These are phyloP conservation scores for Antechinus stuartii DNA, from an alignment of 2,113 vertebrate genomes.

Conservation along the genomic window DNA sequence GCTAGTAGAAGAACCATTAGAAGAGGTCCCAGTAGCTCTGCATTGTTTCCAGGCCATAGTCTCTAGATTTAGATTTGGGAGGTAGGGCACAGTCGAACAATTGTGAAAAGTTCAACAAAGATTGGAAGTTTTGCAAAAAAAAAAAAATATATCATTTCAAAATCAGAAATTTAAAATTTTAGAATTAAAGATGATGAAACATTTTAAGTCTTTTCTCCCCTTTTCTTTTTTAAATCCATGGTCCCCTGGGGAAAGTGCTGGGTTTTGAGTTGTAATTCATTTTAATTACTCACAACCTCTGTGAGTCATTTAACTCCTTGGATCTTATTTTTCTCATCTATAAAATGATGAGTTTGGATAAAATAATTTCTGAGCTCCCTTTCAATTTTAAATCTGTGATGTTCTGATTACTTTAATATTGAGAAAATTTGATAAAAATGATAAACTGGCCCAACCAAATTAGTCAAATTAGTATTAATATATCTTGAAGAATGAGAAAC, in stretches of 20 bases:
- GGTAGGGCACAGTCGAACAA: conserved; percentile 16
- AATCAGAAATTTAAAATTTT: conserved; percentile 28
- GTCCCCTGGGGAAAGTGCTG: neutral
- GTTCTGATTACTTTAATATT: neutral
- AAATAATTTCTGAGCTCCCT: neutral
- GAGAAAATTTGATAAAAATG: neutral
- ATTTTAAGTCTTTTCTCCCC: neutral
- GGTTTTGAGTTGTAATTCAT: neutral
- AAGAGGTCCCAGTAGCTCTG: conserved; percentile 69
- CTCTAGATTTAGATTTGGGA: conserved; percentile 55
- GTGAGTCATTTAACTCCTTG: neutral
- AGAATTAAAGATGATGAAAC: conserved; percentile 1
- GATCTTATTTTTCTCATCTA: neutral
- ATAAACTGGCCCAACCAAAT: neutral
- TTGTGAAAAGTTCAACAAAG: conserved; percentile 61
- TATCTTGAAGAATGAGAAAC: neutral
- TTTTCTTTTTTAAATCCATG: neutral
- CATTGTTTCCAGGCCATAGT: conserved; percentile 62
- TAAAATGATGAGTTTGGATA: neutral
- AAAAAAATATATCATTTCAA: conserved; percentile 48
- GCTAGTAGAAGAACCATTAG: conserved; percentile 73
- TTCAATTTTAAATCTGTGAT: neutral
- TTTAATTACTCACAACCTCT: neutral
- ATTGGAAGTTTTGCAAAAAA: conserved; percentile 55
- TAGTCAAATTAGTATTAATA: neutral